These are phyloP conservation scores for Eledona agricola DNA, from an alignment of 2,888 invertebrate genomes.

Conservation along the genomic window DNA sequence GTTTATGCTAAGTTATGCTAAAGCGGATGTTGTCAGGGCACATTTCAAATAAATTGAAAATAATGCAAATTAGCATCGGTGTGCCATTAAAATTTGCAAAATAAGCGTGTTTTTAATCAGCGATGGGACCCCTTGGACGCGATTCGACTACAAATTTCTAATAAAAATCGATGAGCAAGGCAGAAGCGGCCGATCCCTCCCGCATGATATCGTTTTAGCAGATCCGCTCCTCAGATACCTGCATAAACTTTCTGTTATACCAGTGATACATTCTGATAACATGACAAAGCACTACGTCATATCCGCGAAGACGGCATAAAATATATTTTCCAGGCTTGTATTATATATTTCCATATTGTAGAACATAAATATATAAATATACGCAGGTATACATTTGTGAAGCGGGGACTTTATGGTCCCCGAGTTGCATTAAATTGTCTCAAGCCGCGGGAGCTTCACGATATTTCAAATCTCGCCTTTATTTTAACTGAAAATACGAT, in stretches of 20 bases:
- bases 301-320: conserved; percentile 47
- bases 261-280: conserved; percentile 50
- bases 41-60: too few species aligned
- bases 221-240: conserved; percentile 32
- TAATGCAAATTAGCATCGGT: too few species aligned
- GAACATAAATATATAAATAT: conserved; percentile 62
- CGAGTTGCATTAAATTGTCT: conserved; percentile 59
- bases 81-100: too few species aligned
- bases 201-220: conserved; percentile 19
- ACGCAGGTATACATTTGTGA: conserved; percentile 58
- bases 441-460: conserved; percentile 49
- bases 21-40: too few species aligned
- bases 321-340: conserved; percentile 54
- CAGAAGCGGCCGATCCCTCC: conserved; percentile 1
- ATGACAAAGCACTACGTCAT: conserved; percentile 54
- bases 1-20: too few species aligned
- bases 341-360: conserved; percentile 61
- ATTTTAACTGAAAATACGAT: conserved; percentile 56
- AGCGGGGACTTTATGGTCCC: conserved; percentile 58
- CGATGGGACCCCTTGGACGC: too few species aligned
- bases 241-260: conserved; percentile 38
- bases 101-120: too few species aligned
- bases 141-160: too few species aligned
- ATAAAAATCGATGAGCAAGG: too few species aligned
- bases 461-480: conserved; percentile 54